These are phyloP conservation scores for Parauchenoglanis ngamensis DNA, from an alignment of 2,797 vertebrate species.

Conservation along the genomic window DNA sequence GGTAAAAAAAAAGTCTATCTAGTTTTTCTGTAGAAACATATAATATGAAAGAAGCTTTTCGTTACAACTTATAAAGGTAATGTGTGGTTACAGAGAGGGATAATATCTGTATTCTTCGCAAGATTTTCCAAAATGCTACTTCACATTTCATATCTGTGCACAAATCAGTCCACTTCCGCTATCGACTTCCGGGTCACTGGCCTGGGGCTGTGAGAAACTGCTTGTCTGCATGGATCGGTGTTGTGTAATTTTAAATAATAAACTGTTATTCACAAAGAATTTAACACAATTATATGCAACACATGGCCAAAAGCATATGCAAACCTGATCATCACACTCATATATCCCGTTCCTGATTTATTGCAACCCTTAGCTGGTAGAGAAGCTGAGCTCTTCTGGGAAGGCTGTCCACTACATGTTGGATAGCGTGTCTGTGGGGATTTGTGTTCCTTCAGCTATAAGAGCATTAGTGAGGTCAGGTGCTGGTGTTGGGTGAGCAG, in stretches of 20 bases:
- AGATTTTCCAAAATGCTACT: neutral
- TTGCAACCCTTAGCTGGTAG: no score
- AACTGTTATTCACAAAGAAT: neutral
- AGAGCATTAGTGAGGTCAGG: no score
- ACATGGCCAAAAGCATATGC: no score
- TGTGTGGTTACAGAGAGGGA: neutral
- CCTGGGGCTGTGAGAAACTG: neutral
- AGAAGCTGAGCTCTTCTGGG: no score
- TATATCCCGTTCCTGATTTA: no score
- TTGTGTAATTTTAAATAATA: no score
- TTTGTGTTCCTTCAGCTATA: neutral
- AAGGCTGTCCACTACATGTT: no score
- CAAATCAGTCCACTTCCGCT: neutral
- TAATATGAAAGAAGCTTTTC: neutral
- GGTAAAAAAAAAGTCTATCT: neutral
- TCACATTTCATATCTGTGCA: neutral
- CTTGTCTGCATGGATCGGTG: neutral
- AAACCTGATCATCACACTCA: neutral
- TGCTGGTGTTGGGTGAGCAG: no score
- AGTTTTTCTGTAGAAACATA: neutral
- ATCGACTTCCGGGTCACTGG: neutral
- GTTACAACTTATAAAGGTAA: neutral
- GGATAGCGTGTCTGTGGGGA: no score
- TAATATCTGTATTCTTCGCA: neutral
- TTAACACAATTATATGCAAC: no score